These are phyloP conservation scores for Vireo griseus DNA, from an alignment of 2,797 vertebrate genomes.

Conservation along the genomic window DNA sequence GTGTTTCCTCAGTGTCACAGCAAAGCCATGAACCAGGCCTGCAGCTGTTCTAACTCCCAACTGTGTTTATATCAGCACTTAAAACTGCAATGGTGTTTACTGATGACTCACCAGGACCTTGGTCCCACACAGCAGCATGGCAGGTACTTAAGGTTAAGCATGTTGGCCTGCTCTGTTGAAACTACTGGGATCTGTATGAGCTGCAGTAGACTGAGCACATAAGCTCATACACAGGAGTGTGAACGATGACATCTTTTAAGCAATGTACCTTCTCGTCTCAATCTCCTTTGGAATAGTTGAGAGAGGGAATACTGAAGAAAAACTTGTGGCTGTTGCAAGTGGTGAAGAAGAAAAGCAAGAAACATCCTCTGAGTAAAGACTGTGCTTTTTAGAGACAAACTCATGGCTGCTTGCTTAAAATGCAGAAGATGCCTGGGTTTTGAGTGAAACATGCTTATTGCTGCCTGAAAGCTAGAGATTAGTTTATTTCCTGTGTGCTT, in stretches of 20 bases:
- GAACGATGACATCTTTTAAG: not conserved
- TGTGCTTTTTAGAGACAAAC: not conserved
- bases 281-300: not conserved
- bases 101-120: not conserved
- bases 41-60: not conserved
- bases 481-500: not conserved
- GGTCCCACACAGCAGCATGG: not conserved
- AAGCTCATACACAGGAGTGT: not conserved
- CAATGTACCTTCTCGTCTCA: not conserved
- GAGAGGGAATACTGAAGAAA: not conserved
- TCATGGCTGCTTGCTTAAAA: not conserved
- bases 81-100: not conserved
- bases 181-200: not conserved
- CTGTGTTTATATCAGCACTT: not conserved
- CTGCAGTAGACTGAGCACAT: not conserved
- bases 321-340: not conserved
- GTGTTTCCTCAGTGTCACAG: not conserved
- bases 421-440: not conserved
- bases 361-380: not conserved
- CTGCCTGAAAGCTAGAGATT: not conserved
- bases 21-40: not conserved
- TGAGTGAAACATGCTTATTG: not conserved
- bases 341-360: not conserved
- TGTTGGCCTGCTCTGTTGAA: not conserved
- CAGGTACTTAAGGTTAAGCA: not conserved